Base-by-base conservation (phyloP, 2,797 vertebrate species). In the Anguilla pacifica region DNA sequence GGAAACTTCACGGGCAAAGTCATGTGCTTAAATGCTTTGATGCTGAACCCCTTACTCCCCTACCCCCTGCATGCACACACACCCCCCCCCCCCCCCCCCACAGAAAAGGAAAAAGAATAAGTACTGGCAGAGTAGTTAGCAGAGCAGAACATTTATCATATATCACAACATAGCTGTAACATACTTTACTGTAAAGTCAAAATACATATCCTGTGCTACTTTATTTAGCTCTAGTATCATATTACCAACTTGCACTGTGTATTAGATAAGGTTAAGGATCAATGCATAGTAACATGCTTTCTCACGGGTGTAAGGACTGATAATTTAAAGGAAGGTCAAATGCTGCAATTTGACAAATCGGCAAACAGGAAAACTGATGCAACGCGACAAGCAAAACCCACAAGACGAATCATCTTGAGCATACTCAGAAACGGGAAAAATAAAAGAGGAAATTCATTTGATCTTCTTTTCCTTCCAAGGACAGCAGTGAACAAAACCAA, bases 331-430 rank as follows among this genome's bases (percentile, higher is more conserved):
- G 15, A 93, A 91, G 72, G 86, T 91, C 86, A 93, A 87, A 92
- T 83, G 91, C 88, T 91, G 83, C 93, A 94, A 92, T 87, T 91
- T 89, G 89, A 90, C 88, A 67, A 93, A 90, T 88, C 89, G 91
- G 91, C 91, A 90, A 88, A 89, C 82, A 70, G 86, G 31, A 85
- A 90, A 87, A 77, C 19, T 43, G 83, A 87, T 86, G 86, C 85
- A 87, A 86, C 51, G 1, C 79, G 43, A 72, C 83, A 89, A 90
- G 86, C 46, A 88, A 86, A 89, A 88, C 87, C 88, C 79, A 90
- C 87, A 89, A 67, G 86, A 91, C 83, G 87, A 90, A 9, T 87
- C 77, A 85, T 84, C 43, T 86, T 51, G 86, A 86, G 87, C 84
- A 90, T 87, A 92, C 81, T 22, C 88, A 77, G 28, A 57, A 67